Evolutionary conservation across 2,888 invertebrate genomes (phyloP), one percentile per base, ranked within the genome.

Genomic region (Deroplatys truncata): DNA sequence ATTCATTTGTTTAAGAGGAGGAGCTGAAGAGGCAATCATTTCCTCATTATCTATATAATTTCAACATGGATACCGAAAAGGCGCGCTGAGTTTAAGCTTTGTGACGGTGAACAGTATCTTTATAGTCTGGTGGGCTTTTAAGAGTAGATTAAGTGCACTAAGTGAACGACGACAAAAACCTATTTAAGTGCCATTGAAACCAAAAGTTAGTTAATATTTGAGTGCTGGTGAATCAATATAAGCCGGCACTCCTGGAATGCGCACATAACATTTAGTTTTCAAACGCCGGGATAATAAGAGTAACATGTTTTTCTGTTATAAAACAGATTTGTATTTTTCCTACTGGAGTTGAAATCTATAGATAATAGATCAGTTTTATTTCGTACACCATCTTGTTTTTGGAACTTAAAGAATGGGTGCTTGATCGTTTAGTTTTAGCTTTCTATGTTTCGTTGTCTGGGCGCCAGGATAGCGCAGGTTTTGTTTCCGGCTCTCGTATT

Each of bases 1-100:
- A 20, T 86, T 86, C 86, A 86, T 86, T 86, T 86, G 86, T 86
- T 86, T 86, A 86, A 86, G 86, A 82, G 82, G 82, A 82, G 86
- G 86, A 86, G 25, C 20, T 28, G 82, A 86, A 28, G 82, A 29
- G 86, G 86, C 31, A 56, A 86, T 86, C 86, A 86, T 86, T 86
- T 86, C 82, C 82, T 82, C 86, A 86, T 86, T 86, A 86, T 86
- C 86, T 43, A 43, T 85, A 85, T 85, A 85, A 85, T 49, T 85
- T 49, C n/a, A 85, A 28, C 85, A 29, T 49, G 49, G 28, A 13
- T 28, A 72, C 56, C 56, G 56, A 25, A 72, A 25, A 72, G 56
- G 56, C 56, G 5, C 25, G 7, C 56, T 20, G 56, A 72, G 25
- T 43, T 43, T 43, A 43, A 43, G 43, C 43, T 43, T 13, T 43